Evolutionary conservation across 2,888 invertebrate species (phyloP).

Genomic region (Orgyia antiqua): DNA sequence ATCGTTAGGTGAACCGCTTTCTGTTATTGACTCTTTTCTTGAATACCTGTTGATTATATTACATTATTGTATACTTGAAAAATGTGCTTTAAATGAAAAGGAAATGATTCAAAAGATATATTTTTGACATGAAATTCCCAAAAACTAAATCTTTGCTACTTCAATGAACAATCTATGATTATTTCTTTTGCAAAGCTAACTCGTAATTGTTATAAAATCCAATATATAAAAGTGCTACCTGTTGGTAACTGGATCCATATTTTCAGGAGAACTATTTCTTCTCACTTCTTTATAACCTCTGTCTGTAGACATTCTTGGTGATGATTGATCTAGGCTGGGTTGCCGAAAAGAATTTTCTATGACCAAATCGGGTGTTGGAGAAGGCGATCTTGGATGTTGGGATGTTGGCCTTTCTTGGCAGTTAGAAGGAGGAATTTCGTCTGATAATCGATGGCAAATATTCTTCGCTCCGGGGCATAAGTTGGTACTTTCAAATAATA

Average conservation of each 20-base stretch:
- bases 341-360: background rate
- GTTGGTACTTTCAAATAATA: background rate
- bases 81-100: too few species aligned
- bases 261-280: too few species aligned
- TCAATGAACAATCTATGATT: too few species aligned
- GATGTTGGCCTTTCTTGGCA: background rate
- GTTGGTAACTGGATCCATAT: too few species aligned
- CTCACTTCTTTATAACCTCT: background rate
- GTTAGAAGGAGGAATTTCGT: background rate
- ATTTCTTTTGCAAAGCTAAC: background rate
- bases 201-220: background rate
- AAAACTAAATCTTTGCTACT: too few species aligned
- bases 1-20: conserved; percentile 18
- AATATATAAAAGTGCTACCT: too few species aligned
- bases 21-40: conserved; percentile 7
- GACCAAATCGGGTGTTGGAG: background rate
- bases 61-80: too few species aligned
- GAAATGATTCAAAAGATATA: too few species aligned
- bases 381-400: background rate
- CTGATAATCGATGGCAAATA: background rate
- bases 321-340: background rate
- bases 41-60: conserved; percentile 2
- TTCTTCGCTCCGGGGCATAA: background rate
- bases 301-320: background rate
- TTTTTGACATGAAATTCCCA: too few species aligned